Evolutionary conservation across 2,797 vertebrate species (phyloP).

Genomic region (Scolopax bukidnonensis): DNA sequence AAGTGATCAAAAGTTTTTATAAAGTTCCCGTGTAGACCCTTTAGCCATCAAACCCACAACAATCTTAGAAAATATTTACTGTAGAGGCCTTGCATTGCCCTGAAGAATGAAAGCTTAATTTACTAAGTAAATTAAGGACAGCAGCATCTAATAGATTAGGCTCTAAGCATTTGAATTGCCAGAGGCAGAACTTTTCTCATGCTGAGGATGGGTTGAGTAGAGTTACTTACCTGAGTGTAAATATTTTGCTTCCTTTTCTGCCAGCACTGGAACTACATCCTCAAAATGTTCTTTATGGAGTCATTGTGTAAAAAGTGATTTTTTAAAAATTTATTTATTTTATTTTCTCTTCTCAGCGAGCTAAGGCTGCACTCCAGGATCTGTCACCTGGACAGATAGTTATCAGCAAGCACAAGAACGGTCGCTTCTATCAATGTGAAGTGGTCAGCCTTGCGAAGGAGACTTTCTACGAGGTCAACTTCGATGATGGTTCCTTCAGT

Average conservation of each 20-base stretch:
- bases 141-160: not conserved
- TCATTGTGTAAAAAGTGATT: not conserved
- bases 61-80: not conserved
- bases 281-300: not conserved
- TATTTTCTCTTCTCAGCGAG: conserved; percentile 77
- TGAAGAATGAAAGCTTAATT: not conserved
- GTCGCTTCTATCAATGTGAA: conserved; percentile 97
- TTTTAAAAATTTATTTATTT: not conserved
- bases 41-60: not conserved
- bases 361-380: conserved; percentile 85
- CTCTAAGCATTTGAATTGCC: not conserved
- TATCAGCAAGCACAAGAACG: conserved; percentile 95
- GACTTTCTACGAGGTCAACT: conserved; percentile 96
- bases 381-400: conserved; percentile 89
- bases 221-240: not conserved
- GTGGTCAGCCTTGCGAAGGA: conserved; percentile 91
- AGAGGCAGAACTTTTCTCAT: not conserved
- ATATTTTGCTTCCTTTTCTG: not conserved
- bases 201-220: not conserved
- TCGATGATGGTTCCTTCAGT: conserved; percentile 98
- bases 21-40: not conserved
- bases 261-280: not conserved
- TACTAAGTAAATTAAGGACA: not conserved
- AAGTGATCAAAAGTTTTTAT: not conserved
- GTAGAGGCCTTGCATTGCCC: not conserved